A percentile compares a stretch with the other conserved stretches of the same genome.
Evolutionary conservation across 1,140 invertebrate species (phyloP).

Genomic region (Drosophila jambulina): DNA sequence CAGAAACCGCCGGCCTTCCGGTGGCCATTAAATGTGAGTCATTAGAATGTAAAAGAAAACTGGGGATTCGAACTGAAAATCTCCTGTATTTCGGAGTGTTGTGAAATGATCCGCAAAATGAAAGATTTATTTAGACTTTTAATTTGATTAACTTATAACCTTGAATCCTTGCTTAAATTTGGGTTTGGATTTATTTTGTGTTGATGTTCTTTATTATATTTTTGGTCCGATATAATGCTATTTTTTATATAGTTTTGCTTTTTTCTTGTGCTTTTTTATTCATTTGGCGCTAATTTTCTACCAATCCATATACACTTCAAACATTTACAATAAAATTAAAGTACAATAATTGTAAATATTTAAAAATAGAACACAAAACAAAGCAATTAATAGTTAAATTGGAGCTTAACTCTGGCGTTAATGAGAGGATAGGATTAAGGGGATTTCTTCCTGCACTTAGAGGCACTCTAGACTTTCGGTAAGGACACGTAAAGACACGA

Average conservation of each 20-base stretch:
- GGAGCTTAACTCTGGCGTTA: slow-evolving; percentile 4
- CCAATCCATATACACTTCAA: background rate
- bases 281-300: slow-evolving; percentile 7
- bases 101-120: slow-evolving; percentile 24
- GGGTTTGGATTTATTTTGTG: background rate
- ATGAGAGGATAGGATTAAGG: background rate
- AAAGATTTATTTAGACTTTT: background rate
- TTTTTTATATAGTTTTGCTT: background rate
- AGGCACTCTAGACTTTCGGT: slow-evolving; percentile 17
- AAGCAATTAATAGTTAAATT: slow-evolving; percentile 11
- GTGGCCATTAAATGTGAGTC: slow-evolving; percentile 68
- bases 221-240: background rate
- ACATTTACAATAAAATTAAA: background rate
- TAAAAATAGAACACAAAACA: slow-evolving; percentile 3
- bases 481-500: slow-evolving; percentile 11
- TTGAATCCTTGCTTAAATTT: background rate
- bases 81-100: slow-evolving; percentile 14
- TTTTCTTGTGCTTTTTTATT: background rate
- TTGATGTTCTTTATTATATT: background rate
- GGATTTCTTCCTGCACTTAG: background rate
- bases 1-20: slow-evolving; percentile 31
- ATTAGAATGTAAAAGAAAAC: slow-evolving; percentile 9
- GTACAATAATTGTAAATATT: slow-evolving; percentile 10
- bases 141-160: background rate
- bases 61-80: background rate